Evolutionary conservation across 2,888 invertebrate genomes (phyloP).

Genomic region (Drosophila meridionalis): DNA sequence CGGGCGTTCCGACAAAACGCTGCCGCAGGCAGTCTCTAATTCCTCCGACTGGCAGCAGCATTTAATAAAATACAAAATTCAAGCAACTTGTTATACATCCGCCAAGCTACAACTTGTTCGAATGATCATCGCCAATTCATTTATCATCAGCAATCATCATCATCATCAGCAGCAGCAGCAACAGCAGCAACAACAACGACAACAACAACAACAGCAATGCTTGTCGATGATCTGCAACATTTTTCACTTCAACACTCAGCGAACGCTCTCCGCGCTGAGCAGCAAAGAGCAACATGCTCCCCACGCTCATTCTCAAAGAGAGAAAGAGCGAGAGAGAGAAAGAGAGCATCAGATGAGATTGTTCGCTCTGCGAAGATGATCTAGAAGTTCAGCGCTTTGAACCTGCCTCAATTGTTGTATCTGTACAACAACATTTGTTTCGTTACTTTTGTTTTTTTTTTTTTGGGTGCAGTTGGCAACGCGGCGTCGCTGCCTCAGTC

Average conservation of each 20-base stretch:
- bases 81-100: slow-evolving; percentile 73
- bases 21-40: slow-evolving; percentile 37
- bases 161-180: slow-evolving; percentile 23
- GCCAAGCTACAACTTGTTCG: slow-evolving; percentile 42
- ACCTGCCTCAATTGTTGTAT: slow-evolving; percentile 72
- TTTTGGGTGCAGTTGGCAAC: slow-evolving; percentile 76
- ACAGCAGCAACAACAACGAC: slow-evolving; percentile 9
- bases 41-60: slow-evolving; percentile 25
- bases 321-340: slow-evolving; percentile 19
- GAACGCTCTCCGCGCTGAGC: slow-evolving; percentile 47
- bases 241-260: slow-evolving; percentile 64
- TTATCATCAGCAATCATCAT: slow-evolving; percentile 42
- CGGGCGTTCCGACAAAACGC: slow-evolving; percentile 58
- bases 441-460: slow-evolving; percentile 33
- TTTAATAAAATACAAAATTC: slow-evolving; percentile 27
- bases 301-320: slow-evolving; percentile 37
- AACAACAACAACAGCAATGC: slow-evolving; percentile 3
- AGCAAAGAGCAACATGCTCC: slow-evolving; percentile 51
- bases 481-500: slow-evolving; percentile 32
- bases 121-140: slow-evolving; percentile 50
- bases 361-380: slow-evolving; percentile 67
- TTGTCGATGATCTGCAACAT: slow-evolving; percentile 71
- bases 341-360: slow-evolving; percentile 32
- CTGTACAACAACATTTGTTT: slow-evolving; percentile 41
- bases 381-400: slow-evolving; percentile 74